Evolutionary conservation across 1,140 invertebrate species (phyloP).

Genomic region (Cephus cinctus): DNA sequence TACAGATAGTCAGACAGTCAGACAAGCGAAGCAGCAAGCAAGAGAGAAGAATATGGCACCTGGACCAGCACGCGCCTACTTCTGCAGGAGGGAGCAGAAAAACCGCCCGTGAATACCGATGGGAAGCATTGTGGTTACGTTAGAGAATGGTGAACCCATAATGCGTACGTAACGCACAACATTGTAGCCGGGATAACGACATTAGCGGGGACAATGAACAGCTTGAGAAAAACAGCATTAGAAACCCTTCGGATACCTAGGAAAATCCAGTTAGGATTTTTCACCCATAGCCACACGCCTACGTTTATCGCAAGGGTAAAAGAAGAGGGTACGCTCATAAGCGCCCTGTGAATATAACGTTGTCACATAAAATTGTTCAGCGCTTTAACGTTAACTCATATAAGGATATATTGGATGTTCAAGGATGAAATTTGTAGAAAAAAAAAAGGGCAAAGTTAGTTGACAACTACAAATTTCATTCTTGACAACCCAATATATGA

Average conservation of each 20-base stretch:
- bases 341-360: no score
- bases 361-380: no score
- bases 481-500: no score
- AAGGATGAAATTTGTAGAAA: no score
- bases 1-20: neutral
- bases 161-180: conserved; percentile 24
- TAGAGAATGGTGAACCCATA: conserved; percentile 21
- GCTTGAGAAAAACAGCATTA: neutral
- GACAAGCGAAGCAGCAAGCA: neutral
- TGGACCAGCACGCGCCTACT: conserved; percentile 29
- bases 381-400: no score
- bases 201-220: neutral
- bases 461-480: no score
- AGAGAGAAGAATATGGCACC: conserved; percentile 19
- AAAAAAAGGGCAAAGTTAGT: no score
- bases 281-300: conserved; percentile 29
- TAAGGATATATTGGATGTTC: no score
- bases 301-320: no score
- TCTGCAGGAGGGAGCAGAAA: conserved; percentile 6
- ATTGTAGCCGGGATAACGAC: neutral
- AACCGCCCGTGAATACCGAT: conserved; percentile 29
- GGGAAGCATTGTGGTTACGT: conserved; percentile 32
- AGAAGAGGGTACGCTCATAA: no score
- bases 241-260: conserved; percentile 29
- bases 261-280: conserved; percentile 42